Percentiles rank a stretch among this genome's conserved stretches.
phyloP scores from a whole-genome alignment of 2,797 vertebrate genomes.

The Cirrhinus mrigala region DNA sequence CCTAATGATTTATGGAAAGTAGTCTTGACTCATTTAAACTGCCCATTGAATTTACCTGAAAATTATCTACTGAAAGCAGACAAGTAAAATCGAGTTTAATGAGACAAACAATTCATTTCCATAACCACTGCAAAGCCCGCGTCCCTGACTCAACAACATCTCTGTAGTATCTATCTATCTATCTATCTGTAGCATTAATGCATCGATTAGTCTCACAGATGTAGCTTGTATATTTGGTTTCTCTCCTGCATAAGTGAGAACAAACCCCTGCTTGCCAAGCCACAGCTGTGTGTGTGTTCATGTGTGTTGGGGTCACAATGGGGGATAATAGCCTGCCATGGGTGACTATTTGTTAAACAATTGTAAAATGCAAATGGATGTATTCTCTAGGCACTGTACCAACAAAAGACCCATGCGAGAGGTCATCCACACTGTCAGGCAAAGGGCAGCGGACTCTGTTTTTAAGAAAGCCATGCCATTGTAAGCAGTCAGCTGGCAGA shows the following conservation, averaged over 20 bases:
- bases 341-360: constrained; percentile 80
- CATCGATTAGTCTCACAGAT: background rate
- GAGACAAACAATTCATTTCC: constrained; percentile 18
- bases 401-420: constrained; percentile 71
- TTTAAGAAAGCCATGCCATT: constrained; percentile 50
- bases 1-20: constrained; percentile 41
- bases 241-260: background rate
- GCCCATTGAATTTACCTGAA: constrained; percentile 67
- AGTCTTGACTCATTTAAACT: constrained; percentile 34
- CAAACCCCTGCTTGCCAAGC: background rate
- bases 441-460: constrained; percentile 42
- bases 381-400: constrained; percentile 68
- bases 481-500: background rate
- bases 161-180: background rate
- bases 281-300: constrained; percentile 41
- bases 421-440: constrained; percentile 64
- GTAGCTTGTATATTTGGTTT: constrained; percentile 3
- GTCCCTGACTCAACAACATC: background rate
- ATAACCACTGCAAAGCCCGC: constrained; percentile 4
- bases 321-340: constrained; percentile 68
- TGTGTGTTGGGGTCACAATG: constrained; percentile 68
- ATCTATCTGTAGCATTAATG: background rate
- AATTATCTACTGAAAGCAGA: constrained; percentile 59
- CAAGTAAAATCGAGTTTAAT: constrained; percentile 26
- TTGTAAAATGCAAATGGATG: constrained; percentile 79